phyloP scores from a whole-genome alignment of 35 echinoderm and acorn worm genomes.

The Anneissia japonica region DNA sequence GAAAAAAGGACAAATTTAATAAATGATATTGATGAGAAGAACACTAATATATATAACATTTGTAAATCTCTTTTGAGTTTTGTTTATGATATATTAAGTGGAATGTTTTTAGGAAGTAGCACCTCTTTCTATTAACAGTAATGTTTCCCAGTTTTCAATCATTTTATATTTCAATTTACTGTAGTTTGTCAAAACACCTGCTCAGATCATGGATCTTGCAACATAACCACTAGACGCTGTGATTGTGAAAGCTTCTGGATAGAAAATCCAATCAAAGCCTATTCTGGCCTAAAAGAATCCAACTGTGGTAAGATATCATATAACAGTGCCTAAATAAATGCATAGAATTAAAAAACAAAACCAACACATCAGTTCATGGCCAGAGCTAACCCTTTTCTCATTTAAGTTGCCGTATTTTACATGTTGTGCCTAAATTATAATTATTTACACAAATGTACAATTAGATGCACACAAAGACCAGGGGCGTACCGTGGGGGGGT shows the following conservation, averaged over 20 bases:
- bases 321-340: neutral
- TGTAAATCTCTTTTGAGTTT: too few relatives aligned
- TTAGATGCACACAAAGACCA: too few relatives aligned
- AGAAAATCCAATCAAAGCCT: conserved; percentile 61
- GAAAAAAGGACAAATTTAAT: too few relatives aligned
- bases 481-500: too few relatives aligned
- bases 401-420: neutral
- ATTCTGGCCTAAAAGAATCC: conserved; percentile 62
- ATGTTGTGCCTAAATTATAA: neutral
- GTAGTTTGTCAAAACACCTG: conserved; percentile 89
- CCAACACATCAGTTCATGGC: neutral
- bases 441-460: neutral
- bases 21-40: too few relatives aligned
- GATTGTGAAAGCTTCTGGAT: conserved; percentile 97
- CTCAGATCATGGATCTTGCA: conserved; percentile 76
- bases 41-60: too few relatives aligned
- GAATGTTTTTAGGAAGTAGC: too few relatives aligned
- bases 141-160: too few relatives aligned
- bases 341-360: neutral
- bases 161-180: conserved; percentile 9
- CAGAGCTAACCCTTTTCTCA: neutral
- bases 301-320: conserved; percentile 79
- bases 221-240: conserved; percentile 56
- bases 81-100: too few relatives aligned
- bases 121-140: too few relatives aligned